Percentiles rank a stretch among this genome's conserved stretches.
These are phyloP conservation scores for Drosophila ananassae DNA, from an alignment of 1,140 invertebrate genomes.

Conservation along the genomic window DNA sequence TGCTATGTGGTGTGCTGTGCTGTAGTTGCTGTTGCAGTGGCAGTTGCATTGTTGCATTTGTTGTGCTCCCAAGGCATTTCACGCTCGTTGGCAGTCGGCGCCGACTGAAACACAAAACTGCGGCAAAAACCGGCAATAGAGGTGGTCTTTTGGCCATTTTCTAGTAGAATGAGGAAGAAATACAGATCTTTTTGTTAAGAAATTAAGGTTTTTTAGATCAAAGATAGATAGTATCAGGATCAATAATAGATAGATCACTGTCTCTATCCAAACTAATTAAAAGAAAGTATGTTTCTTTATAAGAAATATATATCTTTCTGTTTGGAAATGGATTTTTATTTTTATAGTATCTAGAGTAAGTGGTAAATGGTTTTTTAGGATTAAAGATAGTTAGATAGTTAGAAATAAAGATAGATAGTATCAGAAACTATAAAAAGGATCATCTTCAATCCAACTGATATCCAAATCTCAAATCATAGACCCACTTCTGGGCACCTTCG, in stretches of 20 bases:
- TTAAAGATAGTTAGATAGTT: no score
- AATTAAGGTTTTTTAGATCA: not conserved
- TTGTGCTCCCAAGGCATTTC: slow-evolving; percentile 70
- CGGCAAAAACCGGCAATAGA: slow-evolving; percentile 4
- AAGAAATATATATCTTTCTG: no score
- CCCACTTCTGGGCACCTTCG: not conserved
- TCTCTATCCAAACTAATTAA: no score
- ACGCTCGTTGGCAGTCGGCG: slow-evolving; percentile 72
- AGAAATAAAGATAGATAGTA: no score
- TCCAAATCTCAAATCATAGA: not conserved
- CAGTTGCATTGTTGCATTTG: slow-evolving; percentile 22
- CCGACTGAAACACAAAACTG: slow-evolving; percentile 47
- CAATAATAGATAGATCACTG: no score
- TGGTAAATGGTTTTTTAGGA: no score
- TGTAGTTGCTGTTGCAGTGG: slow-evolving; percentile 38
- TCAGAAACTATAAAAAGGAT: no score
- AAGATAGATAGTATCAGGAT: no score
- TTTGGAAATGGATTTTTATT: no score
- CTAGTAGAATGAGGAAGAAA: not conserved
- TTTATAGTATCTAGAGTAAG: no score
- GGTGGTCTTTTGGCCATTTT: slow-evolving; percentile 9
- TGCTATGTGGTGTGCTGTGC: slow-evolving; percentile 52
- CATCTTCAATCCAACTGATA: not conserved
- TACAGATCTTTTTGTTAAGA: not conserved
- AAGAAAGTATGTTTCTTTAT: no score